phyloP scores from a whole-genome alignment of 2,113 vertebrate species.

The Rhabdornis inornatus region DNA sequence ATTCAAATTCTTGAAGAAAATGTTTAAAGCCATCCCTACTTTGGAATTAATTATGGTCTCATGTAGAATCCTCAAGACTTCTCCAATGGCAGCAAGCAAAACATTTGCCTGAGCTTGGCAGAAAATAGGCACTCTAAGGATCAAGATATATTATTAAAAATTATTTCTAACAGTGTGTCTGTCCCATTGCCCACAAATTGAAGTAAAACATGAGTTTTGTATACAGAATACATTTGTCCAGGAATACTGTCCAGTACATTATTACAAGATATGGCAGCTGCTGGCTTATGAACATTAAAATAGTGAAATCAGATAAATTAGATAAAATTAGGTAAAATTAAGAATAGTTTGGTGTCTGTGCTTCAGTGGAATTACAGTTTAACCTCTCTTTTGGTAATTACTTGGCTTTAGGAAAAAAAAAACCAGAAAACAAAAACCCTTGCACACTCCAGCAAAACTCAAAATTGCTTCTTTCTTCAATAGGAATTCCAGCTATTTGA shows the following conservation, averaged over 20 bases:
- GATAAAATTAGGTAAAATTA: background rate
- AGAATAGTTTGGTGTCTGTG: background rate
- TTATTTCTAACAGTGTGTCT: background rate
- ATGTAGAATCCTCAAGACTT: background rate
- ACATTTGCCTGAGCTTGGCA: background rate
- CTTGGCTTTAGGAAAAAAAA: background rate
- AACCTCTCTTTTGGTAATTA: background rate
- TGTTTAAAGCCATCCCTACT: background rate
- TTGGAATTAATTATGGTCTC: background rate
- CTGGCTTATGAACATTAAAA: background rate
- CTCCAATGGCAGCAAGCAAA: background rate
- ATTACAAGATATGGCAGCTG: background rate
- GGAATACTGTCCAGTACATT: background rate
- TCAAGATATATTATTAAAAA: background rate
- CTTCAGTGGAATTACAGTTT: background rate
- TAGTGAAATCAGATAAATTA: background rate
- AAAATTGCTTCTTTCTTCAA: background rate
- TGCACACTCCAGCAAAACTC: background rate
- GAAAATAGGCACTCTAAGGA: background rate
- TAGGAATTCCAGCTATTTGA: background rate
- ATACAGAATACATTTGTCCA: background rate
- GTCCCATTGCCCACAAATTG: background rate
- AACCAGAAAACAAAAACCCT: background rate
- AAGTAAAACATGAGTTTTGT: background rate
- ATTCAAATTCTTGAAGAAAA: background rate